phyloP scores from a whole-genome alignment of 2,113 vertebrate species.

The Pipa parva region DNA sequence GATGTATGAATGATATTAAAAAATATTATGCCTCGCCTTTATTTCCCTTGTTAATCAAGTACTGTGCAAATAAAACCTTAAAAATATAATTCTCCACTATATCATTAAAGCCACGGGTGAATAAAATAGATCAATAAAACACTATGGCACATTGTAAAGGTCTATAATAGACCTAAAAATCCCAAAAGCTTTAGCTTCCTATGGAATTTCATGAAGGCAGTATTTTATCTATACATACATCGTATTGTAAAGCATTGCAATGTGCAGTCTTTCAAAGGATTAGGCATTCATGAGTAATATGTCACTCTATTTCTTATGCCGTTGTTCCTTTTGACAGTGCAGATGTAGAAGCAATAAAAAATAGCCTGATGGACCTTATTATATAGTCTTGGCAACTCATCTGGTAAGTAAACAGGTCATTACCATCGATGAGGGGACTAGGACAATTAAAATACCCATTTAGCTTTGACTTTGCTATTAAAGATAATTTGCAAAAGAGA shows the following conservation, averaged over 20 bases:
- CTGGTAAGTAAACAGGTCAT: not conserved
- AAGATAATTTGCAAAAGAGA: not conserved
- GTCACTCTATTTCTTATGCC: slow-evolving; percentile 27
- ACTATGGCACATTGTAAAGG: slow-evolving; percentile 42
- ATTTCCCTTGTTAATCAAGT: slow-evolving; percentile 19
- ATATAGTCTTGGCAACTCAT: slow-evolving; percentile 4
- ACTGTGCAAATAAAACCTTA: slow-evolving; percentile 1
- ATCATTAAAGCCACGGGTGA: slow-evolving; percentile 27
- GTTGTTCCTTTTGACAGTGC: slow-evolving; percentile 40
- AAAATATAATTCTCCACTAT: slow-evolving; percentile 4
- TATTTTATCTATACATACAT: slow-evolving; percentile 28
- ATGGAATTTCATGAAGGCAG: slow-evolving; percentile 42
- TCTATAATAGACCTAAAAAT: slow-evolving; percentile 30
- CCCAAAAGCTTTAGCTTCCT: slow-evolving; percentile 28
- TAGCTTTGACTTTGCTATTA: not conserved
- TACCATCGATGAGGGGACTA: not conserved
- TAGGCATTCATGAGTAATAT: not conserved
- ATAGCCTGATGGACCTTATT: not conserved
- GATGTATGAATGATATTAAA: not conserved
- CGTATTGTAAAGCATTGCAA: slow-evolving; percentile 39
- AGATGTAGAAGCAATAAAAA: slow-evolving; percentile 42
- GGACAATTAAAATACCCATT: not conserved
- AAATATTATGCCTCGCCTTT: not conserved
- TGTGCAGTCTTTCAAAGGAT: slow-evolving; percentile 38
- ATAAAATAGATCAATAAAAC: slow-evolving; percentile 29